Evolutionary conservation across 2,797 vertebrate species (phyloP).

Genomic region (Acanthiza pusilla): DNA sequence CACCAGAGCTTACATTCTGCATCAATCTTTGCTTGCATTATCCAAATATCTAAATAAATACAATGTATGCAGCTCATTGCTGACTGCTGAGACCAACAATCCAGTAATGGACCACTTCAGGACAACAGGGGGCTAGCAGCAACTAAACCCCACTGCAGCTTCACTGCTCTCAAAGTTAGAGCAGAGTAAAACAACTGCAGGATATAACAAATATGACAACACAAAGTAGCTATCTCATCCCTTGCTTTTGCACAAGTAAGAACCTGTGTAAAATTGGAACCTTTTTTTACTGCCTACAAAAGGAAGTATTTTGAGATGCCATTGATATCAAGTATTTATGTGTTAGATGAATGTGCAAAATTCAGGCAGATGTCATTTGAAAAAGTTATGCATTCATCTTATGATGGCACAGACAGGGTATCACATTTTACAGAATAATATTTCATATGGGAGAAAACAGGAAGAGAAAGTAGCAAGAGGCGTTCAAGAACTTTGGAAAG

Average conservation of each 20-base stretch:
- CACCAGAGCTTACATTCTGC: neutral
- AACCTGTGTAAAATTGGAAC: neutral
- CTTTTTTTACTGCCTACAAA: neutral
- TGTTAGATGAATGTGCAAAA: neutral
- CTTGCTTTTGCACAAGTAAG: neutral
- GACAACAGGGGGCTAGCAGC: neutral
- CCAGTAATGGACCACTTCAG: neutral
- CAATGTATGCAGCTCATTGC: neutral
- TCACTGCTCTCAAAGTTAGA: neutral
- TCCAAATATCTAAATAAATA: neutral
- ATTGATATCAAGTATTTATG: neutral
- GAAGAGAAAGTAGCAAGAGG: neutral
- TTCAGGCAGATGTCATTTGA: neutral
- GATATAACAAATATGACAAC: neutral
- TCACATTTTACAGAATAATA: neutral
- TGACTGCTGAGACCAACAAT: neutral
- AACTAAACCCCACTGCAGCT: neutral
- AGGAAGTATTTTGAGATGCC: neutral
- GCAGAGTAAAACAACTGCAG: neutral
- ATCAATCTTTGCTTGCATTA: neutral
- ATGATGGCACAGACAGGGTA: neutral
- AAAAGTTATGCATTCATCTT: constrained; percentile 16
- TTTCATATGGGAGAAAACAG: neutral
- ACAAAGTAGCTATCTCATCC: rapidly evolving
- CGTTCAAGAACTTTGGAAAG: neutral